Percentiles rank a stretch among this genome's conserved stretches.
phyloP scores from a whole-genome alignment of 2,888 invertebrate species.

The Parasteatoda lunata region DNA sequence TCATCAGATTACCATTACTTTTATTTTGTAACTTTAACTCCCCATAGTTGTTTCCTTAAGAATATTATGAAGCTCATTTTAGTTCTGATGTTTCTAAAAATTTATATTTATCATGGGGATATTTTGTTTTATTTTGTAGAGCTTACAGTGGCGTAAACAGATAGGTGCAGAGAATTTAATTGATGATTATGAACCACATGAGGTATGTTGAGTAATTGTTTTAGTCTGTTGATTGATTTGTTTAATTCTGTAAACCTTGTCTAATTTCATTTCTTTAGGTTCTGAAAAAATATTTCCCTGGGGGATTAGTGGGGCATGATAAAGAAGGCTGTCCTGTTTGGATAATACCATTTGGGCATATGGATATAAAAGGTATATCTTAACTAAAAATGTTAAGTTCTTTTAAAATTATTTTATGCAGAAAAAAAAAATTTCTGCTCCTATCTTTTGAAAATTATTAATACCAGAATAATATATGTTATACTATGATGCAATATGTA shows the following conservation, averaged over 20 bases:
- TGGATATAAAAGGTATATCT: conserved; percentile 80
- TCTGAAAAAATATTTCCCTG: conserved; percentile 83
- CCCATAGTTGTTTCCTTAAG: no score
- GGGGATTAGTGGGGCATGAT: conserved; percentile 86
- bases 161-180: conserved; percentile 73
- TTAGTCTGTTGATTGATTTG: not conserved
- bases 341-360: conserved; percentile 85
- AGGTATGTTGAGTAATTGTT: conserved; percentile 70
- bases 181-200: conserved; percentile 72
- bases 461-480: not conserved
- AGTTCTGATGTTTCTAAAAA: no score
- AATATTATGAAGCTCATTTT: no score
- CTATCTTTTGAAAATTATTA: not conserved
- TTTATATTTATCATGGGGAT: no score
- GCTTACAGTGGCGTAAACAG: conserved; percentile 72
- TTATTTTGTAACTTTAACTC: no score
- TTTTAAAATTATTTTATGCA: not conserved
- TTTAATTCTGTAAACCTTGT: not conserved
- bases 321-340: conserved; percentile 87
- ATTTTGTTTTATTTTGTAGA: conserved; percentile 69
- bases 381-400: not conserved
- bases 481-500: no score
- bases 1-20: no score
- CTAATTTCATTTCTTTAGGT: conserved; percentile 75
- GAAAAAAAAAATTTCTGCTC: not conserved